phyloP scores from a whole-genome alignment of 2,888 invertebrate genomes.

The Aphodius sticticus region DNA sequence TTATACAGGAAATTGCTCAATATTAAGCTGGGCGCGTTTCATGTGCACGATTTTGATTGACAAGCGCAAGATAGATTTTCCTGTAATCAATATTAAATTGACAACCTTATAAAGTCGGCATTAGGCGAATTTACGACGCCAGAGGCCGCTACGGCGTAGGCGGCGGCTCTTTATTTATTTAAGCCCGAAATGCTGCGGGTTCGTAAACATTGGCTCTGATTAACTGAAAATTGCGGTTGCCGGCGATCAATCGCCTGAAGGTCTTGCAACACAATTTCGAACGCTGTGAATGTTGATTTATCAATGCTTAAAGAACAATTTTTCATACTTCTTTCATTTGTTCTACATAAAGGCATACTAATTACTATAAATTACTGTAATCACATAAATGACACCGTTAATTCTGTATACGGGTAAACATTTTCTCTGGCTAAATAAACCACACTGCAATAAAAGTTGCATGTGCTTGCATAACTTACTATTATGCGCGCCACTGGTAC shows the following conservation, averaged over 20 bases:
- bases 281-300: too few species aligned
- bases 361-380: too few species aligned
- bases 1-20: neutral
- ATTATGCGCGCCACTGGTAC: too few species aligned
- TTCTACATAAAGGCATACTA: too few species aligned
- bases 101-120: neutral
- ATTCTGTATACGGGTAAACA: too few species aligned
- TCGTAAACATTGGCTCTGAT: neutral
- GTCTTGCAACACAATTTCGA: too few species aligned
- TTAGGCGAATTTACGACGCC: neutral
- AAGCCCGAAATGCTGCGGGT: neutral
- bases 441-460: too few species aligned
- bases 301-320: too few species aligned
- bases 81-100: conserved; percentile 4
- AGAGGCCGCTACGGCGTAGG: neutral
- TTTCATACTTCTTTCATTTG: too few species aligned
- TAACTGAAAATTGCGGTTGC: neutral
- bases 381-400: too few species aligned
- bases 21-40: neutral
- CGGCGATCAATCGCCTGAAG: neutral
- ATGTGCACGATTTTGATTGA: neutral
- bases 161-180: neutral
- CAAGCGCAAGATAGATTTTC: conserved; percentile 4
- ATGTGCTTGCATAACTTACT: too few species aligned
- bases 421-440: too few species aligned